Conservation (phyloP, 2,113 vertebrate genomes). For the Channa argus region DNA sequence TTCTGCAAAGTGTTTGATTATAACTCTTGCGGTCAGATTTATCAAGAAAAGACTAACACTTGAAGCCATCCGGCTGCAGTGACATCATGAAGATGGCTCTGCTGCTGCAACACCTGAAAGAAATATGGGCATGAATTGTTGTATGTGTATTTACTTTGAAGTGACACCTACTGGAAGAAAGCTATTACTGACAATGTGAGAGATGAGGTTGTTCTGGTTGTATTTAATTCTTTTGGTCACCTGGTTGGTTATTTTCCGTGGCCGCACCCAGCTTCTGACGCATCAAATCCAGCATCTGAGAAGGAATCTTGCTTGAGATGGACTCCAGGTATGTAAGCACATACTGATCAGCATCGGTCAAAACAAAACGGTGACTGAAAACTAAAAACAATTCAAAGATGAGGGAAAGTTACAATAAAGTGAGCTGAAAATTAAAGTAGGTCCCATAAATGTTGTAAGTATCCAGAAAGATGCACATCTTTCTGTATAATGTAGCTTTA, state of each 20-base stretch:
- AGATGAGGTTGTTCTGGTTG: too few relatives aligned
- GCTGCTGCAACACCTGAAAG: slow-evolving; percentile 29
- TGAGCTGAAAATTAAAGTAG: too few relatives aligned
- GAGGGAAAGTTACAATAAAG: too few relatives aligned
- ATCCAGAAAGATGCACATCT: background rate
- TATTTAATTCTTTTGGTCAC: slow-evolving; percentile 19
- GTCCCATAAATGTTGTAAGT: background rate
- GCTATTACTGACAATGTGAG: background rate
- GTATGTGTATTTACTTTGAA: background rate
- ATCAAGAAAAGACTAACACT: background rate
- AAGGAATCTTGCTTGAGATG: slow-evolving; percentile 82
- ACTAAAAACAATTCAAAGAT: slow-evolving; percentile 76
- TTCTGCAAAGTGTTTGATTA: background rate
- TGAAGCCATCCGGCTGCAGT: background rate
- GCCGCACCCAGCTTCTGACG: slow-evolving; percentile 59
- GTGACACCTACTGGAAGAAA: background rate
- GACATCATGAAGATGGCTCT: slow-evolving; percentile 33
- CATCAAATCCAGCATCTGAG: slow-evolving; percentile 83
- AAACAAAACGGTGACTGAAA: slow-evolving; percentile 89
- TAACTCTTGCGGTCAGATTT: background rate
- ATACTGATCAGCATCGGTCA: slow-evolving; percentile 87
- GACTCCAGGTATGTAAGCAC: slow-evolving; percentile 90
- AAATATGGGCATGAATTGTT: background rate
- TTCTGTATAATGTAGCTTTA: too few relatives aligned
- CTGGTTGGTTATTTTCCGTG: background rate